phyloP scores from a whole-genome alignment of 92 coral and sea anemone species.

The Meandrina meandrites region DNA sequence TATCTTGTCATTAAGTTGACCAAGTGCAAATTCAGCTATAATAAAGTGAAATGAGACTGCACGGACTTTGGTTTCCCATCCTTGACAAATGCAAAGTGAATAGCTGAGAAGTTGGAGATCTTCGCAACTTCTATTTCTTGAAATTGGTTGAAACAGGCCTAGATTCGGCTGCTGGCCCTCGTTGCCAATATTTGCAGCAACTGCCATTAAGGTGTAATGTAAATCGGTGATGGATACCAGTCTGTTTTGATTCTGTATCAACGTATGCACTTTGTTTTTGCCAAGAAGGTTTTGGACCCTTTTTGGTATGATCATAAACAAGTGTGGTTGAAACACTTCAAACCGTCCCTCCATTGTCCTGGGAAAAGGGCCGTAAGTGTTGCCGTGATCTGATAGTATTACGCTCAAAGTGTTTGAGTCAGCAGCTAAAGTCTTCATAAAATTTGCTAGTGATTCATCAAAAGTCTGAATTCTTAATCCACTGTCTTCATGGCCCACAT shows the following conservation, averaged over 20 bases:
- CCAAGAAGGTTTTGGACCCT: constrained; percentile 57
- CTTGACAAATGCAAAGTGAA: constrained; percentile 78
- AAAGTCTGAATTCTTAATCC: constrained; percentile 66
- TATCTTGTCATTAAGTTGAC: constrained; percentile 70
- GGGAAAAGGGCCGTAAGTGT: constrained; percentile 67
- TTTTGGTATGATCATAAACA: constrained; percentile 69
- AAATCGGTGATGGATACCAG: constrained; percentile 65
- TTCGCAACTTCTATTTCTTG: constrained; percentile 66
- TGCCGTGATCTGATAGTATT: constrained; percentile 83
- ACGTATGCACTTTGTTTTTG: constrained; percentile 46
- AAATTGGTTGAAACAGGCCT: constrained; percentile 63
- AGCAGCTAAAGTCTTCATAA: constrained; percentile 56
- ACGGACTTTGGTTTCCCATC: constrained; percentile 54
- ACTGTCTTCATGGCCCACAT: constrained; percentile 70
- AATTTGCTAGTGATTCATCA: constrained; percentile 59
- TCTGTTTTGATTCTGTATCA: constrained; percentile 63
- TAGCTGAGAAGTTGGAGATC: constrained; percentile 61
- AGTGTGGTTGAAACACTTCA: constrained; percentile 78
- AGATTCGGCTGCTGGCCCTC: constrained; percentile 33
- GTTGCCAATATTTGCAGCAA: constrained; percentile 35
- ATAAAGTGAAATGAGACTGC: constrained; percentile 54
- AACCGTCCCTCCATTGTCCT: constrained; percentile 72
- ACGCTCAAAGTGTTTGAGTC: constrained; percentile 74
- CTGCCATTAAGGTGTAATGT: constrained; percentile 63
- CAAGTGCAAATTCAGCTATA: constrained; percentile 84